Conservation (phyloP, 2,888 invertebrate species). For the Craniophora ligustri region DNA sequence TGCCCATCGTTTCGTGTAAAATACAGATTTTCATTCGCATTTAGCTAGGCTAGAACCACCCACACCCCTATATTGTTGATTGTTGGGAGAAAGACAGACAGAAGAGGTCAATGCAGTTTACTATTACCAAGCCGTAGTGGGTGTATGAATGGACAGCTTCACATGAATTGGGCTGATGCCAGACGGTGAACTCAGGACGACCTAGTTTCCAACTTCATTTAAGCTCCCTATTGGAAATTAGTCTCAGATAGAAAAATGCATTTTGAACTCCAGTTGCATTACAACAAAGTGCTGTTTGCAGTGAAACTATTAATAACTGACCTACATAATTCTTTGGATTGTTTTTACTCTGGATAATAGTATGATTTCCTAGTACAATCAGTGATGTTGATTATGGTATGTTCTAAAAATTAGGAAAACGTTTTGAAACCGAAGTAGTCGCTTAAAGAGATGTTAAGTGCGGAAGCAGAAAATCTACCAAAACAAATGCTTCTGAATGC, state of each 20-base stretch:
- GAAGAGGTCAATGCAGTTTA: slow-evolving; percentile 16
- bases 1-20: no score
- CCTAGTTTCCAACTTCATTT: slow-evolving; percentile 26
- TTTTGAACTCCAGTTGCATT: background rate
- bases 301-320: no score
- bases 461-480: slow-evolving; percentile 27
- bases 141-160: slow-evolving; percentile 35
- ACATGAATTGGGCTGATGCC: slow-evolving; percentile 37
- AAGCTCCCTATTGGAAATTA: slow-evolving; percentile 1
- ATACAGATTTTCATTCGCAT: no score
- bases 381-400: no score
- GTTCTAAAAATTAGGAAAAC: background rate
- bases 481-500: slow-evolving; percentile 36
- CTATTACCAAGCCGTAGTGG: slow-evolving; percentile 1
- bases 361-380: no score
- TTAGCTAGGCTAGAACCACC: no score
- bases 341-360: no score
- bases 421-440: background rate
- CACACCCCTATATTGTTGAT: no score
- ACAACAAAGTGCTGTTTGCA: background rate
- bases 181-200: slow-evolving; percentile 5
- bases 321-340: no score
- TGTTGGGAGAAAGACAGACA: no score
- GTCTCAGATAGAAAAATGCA: background rate
- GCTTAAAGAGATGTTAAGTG: slow-evolving; percentile 7